phyloP scores from a whole-genome alignment of 2,797 vertebrate species.

The Antrozous pallidus region DNA sequence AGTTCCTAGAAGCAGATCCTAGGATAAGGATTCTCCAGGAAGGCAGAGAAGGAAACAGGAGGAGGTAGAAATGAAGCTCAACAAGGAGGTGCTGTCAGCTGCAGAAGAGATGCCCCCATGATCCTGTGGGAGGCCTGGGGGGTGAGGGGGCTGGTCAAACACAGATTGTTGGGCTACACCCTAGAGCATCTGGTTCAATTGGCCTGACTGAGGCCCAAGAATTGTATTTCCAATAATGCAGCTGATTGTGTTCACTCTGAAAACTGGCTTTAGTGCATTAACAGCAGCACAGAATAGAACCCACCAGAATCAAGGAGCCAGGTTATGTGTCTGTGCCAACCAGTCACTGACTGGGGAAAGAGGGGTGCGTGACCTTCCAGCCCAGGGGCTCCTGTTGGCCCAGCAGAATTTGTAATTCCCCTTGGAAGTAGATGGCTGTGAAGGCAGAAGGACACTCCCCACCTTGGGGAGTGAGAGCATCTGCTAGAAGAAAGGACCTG shows the following conservation, averaged over 20 bases:
- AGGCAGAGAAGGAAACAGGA: no score
- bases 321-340: no score
- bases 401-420: background rate
- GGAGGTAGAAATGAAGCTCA: background rate
- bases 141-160: rapidly evolving
- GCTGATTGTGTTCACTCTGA: background rate
- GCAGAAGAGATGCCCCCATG: background rate
- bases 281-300: rapidly evolving
- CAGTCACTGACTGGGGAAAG: background rate
- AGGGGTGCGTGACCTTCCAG: rapidly evolving
- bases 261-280: background rate
- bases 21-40: rapidly evolving
- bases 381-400: background rate
- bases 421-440: background rate
- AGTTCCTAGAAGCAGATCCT: background rate
- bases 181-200: rapidly evolving
- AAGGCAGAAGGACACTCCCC: rapidly evolving
- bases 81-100: no score
- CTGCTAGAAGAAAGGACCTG: background rate
- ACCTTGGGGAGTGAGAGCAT: rapidly evolving
- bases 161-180: no score
- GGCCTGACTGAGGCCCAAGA: background rate
- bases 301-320: background rate
- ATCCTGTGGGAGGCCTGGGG: background rate
- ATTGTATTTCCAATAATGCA: background rate